Percentiles rank a stretch among this genome's conserved stretches.
These are phyloP conservation scores for Eulemur albifrons DNA, from an alignment of 2,797 vertebrate genomes.

Conservation along the genomic window DNA sequence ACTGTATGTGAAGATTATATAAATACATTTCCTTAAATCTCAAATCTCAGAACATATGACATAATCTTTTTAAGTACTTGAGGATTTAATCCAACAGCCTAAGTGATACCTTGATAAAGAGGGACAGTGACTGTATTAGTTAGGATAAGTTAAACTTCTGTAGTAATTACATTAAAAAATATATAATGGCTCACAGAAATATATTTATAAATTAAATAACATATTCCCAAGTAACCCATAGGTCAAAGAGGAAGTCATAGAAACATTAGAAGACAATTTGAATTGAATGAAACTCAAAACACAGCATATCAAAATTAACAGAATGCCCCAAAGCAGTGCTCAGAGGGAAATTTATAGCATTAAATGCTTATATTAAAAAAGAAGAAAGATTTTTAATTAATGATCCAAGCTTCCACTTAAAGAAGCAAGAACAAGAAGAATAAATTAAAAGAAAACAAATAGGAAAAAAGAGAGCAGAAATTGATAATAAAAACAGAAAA, in stretches of 20 bases:
- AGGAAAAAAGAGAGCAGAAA: not conserved
- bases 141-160: not conserved
- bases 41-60: not conserved
- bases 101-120: not conserved
- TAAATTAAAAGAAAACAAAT: not conserved
- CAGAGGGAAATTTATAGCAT: too few species aligned
- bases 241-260: too few species aligned
- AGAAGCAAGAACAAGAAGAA: not conserved
- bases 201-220: too few species aligned
- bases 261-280: too few species aligned
- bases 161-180: too few species aligned
- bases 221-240: too few species aligned
- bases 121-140: not conserved
- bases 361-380: too few species aligned
- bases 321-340: too few species aligned
- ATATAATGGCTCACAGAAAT: too few species aligned
- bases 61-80: not conserved
- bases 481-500: not conserved
- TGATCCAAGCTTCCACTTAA: not conserved
- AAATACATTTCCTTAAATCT: not conserved
- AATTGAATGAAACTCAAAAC: too few species aligned
- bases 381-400: too few species aligned
- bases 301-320: too few species aligned
- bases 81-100: not conserved
- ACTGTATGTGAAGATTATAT: not conserved